phyloP scores from a whole-genome alignment of 2,797 vertebrate species.

The Platyrinchus mystaceus region DNA sequence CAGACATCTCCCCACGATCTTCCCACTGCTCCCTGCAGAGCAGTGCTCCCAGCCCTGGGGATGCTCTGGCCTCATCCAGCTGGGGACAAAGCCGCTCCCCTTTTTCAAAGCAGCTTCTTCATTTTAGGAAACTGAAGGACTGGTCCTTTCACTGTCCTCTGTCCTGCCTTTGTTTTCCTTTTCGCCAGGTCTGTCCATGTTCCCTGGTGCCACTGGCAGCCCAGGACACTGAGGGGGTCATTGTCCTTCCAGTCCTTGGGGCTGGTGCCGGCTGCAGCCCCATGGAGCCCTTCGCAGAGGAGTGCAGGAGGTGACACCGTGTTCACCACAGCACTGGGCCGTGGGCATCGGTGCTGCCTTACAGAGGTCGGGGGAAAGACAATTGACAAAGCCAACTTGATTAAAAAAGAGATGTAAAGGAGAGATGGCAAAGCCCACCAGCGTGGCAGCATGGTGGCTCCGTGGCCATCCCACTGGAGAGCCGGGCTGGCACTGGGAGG shows the following conservation, averaged over 20 bases:
- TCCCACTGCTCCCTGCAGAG: background rate
- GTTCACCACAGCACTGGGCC: background rate
- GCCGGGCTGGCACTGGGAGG: constrained; percentile 4
- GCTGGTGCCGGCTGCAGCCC: background rate
- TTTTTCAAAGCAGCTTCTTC: constrained; percentile 6
- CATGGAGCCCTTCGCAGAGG: background rate
- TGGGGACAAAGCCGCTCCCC: background rate
- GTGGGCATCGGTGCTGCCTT: background rate
- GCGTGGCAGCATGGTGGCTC: background rate
- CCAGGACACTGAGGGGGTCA: background rate
- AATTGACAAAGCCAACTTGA: background rate
- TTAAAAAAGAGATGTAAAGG: background rate
- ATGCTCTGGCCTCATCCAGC: background rate
- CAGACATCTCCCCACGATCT: constrained; percentile 18
- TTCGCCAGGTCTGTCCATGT: background rate
- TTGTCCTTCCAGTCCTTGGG: background rate
- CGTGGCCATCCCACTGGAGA: background rate
- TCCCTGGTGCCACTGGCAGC: background rate
- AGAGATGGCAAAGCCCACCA: constrained; percentile 10
- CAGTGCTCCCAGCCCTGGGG: background rate
- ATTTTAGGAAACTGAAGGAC: background rate
- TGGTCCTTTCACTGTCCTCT: background rate
- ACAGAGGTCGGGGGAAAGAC: background rate
- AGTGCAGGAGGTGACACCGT: background rate
- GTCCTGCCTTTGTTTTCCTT: background rate